Evolutionary conservation across 1,140 invertebrate genomes (phyloP).

Genomic region (Epicauta chinensis): DNA sequence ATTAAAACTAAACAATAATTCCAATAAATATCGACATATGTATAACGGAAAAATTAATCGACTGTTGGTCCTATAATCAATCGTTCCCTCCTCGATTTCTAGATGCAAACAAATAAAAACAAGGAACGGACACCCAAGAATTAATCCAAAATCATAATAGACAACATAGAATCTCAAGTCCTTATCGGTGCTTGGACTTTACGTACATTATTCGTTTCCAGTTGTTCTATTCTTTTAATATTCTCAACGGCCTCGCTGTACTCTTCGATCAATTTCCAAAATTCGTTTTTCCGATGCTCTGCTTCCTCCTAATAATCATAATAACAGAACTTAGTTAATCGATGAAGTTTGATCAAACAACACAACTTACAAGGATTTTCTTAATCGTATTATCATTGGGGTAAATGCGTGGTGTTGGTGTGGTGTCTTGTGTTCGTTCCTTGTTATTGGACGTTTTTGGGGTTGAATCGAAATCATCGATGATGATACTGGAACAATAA

Average conservation of each 20-base stretch:
- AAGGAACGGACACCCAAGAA: background rate
- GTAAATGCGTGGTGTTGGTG: background rate
- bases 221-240: conserved; percentile 36
- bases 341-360: too few relatives aligned
- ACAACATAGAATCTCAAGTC: conserved; percentile 4
- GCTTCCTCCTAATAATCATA: conserved; percentile 38
- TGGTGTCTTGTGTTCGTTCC: conserved; percentile 5
- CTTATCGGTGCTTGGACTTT: conserved; percentile 12
- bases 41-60: too few relatives aligned
- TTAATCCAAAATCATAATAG: background rate
- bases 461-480: conserved; percentile 30
- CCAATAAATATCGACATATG: too few relatives aligned
- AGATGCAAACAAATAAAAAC: background rate
- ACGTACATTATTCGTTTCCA: conserved; percentile 18
- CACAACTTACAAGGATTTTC: conserved; percentile 24
- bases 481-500: conserved; percentile 28
- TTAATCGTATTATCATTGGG: conserved; percentile 23
- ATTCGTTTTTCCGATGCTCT: conserved; percentile 33
- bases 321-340: too few relatives aligned
- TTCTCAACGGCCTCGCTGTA: conserved; percentile 35
- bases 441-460: conserved; percentile 15
- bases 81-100: too few relatives aligned
- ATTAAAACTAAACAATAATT: too few relatives aligned
- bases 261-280: conserved; percentile 38
- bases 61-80: too few relatives aligned